phyloP scores from a whole-genome alignment of 1,140 invertebrate species.

The Drosophila simulans region DNA sequence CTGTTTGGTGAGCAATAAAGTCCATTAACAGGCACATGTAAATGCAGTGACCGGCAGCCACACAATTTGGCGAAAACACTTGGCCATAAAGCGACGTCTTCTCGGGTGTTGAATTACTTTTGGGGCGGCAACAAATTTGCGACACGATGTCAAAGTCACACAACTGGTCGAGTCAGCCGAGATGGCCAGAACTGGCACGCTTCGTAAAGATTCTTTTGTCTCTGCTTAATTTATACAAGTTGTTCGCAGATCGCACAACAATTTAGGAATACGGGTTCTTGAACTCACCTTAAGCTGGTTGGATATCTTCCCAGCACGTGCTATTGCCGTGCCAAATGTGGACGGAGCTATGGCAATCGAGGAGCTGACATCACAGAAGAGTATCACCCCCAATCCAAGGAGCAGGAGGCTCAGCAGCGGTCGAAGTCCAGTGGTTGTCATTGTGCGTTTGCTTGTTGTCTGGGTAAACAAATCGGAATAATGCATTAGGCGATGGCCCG shows the following conservation, averaged over 20 bases:
- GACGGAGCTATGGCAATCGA: conserved; percentile 86
- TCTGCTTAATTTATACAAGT: conserved; percentile 30
- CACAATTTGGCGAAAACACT: conserved; percentile 25
- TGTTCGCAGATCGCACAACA: conserved; percentile 5
- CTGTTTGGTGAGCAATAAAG: conserved; percentile 57
- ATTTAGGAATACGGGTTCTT: conserved; percentile 3
- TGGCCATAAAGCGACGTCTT: conserved; percentile 5
- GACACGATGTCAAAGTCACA: conserved; percentile 71
- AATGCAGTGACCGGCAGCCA: conserved; percentile 59
- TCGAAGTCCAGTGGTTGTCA: conserved; percentile 54
- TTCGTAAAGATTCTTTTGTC: conserved; percentile 34
- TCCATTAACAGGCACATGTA: conserved; percentile 70
- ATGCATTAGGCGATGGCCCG: conserved; percentile 63
- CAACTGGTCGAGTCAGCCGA: conserved; percentile 54
- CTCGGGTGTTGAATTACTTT: conserved; percentile 52
- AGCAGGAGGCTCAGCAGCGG: conserved; percentile 38
- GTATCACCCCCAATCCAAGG: conserved; percentile 36
- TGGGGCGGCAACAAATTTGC: conserved; percentile 64
- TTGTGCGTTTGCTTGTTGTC: conserved; percentile 39
- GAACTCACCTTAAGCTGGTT: conserved; percentile 86
- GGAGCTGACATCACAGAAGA: conserved; percentile 47
- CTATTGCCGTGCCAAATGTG: conserved; percentile 86
- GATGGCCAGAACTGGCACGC: conserved; percentile 54
- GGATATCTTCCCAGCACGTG: conserved; percentile 86
- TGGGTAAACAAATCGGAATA: conserved; percentile 65